Evolutionary conservation across 1,140 invertebrate genomes (phyloP), one percentile per base, ranked within the genome.

Genomic region (Caenorhabditis remanei): DNA sequence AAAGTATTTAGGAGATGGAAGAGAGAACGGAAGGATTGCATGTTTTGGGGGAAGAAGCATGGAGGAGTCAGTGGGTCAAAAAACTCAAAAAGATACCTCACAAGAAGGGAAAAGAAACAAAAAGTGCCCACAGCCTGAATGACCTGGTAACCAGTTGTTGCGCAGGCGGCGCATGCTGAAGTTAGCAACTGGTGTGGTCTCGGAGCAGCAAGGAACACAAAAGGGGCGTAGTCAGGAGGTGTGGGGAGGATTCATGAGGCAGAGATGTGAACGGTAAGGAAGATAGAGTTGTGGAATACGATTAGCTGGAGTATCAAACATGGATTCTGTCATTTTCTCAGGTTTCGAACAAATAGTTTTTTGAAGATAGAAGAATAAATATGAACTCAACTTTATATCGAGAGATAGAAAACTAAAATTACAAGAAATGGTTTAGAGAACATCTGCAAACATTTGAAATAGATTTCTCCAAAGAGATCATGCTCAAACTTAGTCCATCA

Each of bases 151-250:
- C 71, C 46, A 48, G 71, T 79, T 79, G 71, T 21, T 79, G 71
- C 71, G 71, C 71, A 79, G 71, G n/a, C n/a, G 71, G n/a, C 4
- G 40, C 71, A 79, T 79, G 71, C 71, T 79, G 24, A 50, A 46
- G 14, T 9, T 43, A 79, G 53, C 46, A 79, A 50, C 71, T 53
- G 41, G 41, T 71, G 65, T 48, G 13, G 16, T 14, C 40, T 43
- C 40, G 65, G 40, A 40, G 32, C 14, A 61, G 7, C 56, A 50
- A 50, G 50, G 56, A 71, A 41, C 71, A 50, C 43, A 50, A 50
- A 79, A 79, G 43, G 71, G 71, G 71, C 71, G 71, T 19, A 24
- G 71, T 79, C 46, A n/a, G 24, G 11, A 11, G 32, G 65, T 16
- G 32, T 8, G 8, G 61, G 61, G 32, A 32, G 46, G 41, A 71